These are phyloP conservation scores for Nomada hirtipes DNA, from an alignment of 2,888 invertebrate genomes.

Conservation along the genomic window DNA sequence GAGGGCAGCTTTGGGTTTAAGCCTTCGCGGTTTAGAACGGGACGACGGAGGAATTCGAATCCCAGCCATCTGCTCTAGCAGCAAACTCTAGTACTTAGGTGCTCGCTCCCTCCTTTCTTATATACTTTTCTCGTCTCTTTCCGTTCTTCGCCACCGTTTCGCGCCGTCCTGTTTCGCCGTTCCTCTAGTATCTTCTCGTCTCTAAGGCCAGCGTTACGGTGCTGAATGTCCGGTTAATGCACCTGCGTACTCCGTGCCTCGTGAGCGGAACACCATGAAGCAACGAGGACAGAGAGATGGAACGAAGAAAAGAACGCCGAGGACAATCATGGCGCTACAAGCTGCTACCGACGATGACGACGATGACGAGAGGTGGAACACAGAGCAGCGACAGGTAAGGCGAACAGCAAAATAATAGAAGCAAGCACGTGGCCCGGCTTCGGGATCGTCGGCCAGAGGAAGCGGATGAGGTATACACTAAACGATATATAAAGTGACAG, in stretches of 20 bases:
- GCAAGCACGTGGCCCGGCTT: conserved; percentile 57
- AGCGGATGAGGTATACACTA: background rate
- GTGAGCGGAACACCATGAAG: conserved; percentile 74
- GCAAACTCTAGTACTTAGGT: conserved; percentile 65
- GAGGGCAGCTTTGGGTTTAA: conserved; percentile 48
- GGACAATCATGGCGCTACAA: conserved; percentile 65
- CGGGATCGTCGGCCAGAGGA: conserved; percentile 19
- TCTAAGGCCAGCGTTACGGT: conserved; percentile 77
- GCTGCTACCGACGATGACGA: conserved; percentile 59
- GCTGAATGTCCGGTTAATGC: conserved; percentile 82
- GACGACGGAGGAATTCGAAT: conserved; percentile 69
- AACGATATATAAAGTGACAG: background rate
- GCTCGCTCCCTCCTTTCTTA: conserved; percentile 37
- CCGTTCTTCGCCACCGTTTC: background rate
- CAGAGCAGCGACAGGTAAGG: conserved; percentile 10
- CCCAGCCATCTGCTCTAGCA: conserved; percentile 72
- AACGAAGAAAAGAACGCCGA: conserved; percentile 58
- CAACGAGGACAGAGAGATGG: conserved; percentile 50
- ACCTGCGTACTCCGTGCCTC: conserved; percentile 79
- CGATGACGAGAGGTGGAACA: conserved; percentile 15
- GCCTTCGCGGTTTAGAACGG: conserved; percentile 65
- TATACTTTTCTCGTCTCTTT: conserved; percentile 37
- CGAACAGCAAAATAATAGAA: conserved; percentile 29
- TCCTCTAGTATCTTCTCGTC: conserved; percentile 53
- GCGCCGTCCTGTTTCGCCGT: conserved; percentile 10